Evolutionary conservation across 2,888 invertebrate species (phyloP), one percentile per base, ranked within the genome.

Genomic region (Tenthredo amoena): DNA sequence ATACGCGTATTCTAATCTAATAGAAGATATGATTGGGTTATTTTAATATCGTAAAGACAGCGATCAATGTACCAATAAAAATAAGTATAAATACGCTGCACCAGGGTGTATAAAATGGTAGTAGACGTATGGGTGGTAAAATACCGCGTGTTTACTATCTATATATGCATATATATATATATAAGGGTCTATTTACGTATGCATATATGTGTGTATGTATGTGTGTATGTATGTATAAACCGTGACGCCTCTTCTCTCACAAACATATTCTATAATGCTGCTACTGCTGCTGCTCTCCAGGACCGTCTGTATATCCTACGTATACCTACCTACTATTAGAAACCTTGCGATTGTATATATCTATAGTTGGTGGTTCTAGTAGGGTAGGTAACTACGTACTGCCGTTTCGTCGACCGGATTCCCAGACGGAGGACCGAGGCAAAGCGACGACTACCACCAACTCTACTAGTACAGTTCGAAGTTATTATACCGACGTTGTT

Each of bases 61-160:
- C 74, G 74, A 76, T 76, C 40, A 76, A 76, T 43, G 43, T 76
- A n/a, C 21, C 21, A 47, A 76, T 76, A 26, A 76, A 76, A 76
- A 76, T 76, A 76, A n/a, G 18, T 71, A 71, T 71, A 71, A 34
- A n/a, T 71, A 71, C n/a, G 15, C 71, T 40, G n/a, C 37, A 71
- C 37, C 34, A 34, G n/a, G 37, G 71, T 71, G 34, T 37, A 18
- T 37, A n/a, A n/a, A 37, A 71, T 71, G n/a, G 26, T 43, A 47
- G 26, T 43, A 47, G 26, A 26, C 76, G 76, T 76, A 76, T 76
- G 40, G 18, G n/a, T 37, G 37, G 71, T 18, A 12, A 68, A 26
- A 71, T 34, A 71, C n/a, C 76, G 76, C 47, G 40, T 76, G 40
- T 76, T 76, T 47, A 76, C 76, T 40, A 74, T 40, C 74, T 40